Percentiles rank a stretch among this genome's conserved stretches.
Evolutionary conservation across 64 coral and sea anemone species (phyloP).

Genomic region (Dendrophyllia cribrosa): DNA sequence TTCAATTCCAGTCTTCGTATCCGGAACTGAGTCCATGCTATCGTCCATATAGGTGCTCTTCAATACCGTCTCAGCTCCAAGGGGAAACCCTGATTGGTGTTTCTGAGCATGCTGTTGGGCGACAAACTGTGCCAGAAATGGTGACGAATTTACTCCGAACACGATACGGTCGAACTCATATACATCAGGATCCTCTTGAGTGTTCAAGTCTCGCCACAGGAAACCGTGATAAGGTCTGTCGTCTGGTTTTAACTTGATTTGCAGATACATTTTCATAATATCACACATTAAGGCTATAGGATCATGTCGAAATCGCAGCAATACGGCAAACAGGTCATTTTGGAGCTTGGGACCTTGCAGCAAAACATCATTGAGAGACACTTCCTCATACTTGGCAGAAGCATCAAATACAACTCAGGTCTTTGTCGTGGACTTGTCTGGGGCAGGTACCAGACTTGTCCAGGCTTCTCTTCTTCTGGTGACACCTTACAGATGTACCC

Average conservation of each 20-base stretch:
- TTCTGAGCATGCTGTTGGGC: conserved; percentile 46
- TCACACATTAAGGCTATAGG: conserved; percentile 58
- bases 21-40: too few relatives aligned
- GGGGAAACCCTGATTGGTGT: conserved; percentile 43
- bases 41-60: too few relatives aligned
- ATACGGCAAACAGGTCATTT: conserved; percentile 39
- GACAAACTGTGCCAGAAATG: conserved; percentile 48
- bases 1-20: conserved; percentile 39
- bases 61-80: conserved; percentile 46
- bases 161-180: conserved; percentile 69
- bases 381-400: conserved; percentile 28
- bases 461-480: conserved; percentile 31
- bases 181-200: conserved; percentile 13
- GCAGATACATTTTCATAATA: conserved; percentile 47
- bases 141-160: conserved; percentile 76
- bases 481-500: conserved; percentile 61
- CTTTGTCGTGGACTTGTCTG: conserved; percentile 80
- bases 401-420: conserved; percentile 72
- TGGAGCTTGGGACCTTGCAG: conserved; percentile 50
- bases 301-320: conserved; percentile 46
- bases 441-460: conserved; percentile 63
- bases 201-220: conserved; percentile 57
- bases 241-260: conserved; percentile 21
- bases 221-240: conserved; percentile 50
- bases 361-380: conserved; percentile 66